Percentiles rank a stretch among this genome's conserved stretches.
Evolutionary conservation across 1,140 invertebrate species (phyloP).

Genomic region (Diorhabda carinulata): DNA sequence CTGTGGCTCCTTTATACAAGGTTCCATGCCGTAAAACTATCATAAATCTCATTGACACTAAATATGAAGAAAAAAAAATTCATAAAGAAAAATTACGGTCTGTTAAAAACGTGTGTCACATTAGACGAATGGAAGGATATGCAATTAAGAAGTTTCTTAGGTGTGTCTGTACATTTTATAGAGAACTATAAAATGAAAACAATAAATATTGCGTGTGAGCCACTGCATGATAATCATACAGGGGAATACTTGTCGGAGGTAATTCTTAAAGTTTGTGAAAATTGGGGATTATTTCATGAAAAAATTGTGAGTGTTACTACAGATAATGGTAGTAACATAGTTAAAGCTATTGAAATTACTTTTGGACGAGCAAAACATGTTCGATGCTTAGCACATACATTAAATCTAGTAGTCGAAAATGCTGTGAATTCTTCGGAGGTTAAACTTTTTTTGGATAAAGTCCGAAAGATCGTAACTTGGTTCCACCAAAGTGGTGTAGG

Average conservation of each 20-base stretch:
- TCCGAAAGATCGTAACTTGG: constrained; percentile 45
- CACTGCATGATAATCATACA: constrained; percentile 6
- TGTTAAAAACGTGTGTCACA: too few relatives aligned
- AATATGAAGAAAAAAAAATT: too few relatives aligned
- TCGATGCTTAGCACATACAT: constrained; percentile 41
- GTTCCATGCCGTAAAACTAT: too few relatives aligned
- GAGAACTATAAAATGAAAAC: constrained; percentile 4
- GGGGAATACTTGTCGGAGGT: neutral
- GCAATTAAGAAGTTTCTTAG: constrained; percentile 8
- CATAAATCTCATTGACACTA: too few relatives aligned
- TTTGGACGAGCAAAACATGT: constrained; percentile 44
- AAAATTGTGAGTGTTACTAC: constrained; percentile 44
- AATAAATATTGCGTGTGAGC: neutral
- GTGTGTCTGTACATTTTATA: constrained; percentile 13
- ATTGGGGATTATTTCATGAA: constrained; percentile 21
- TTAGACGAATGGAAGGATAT: neutral
- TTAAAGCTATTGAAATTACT: constrained; percentile 40
- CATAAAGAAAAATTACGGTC: too few relatives aligned
- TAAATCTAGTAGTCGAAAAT: constrained; percentile 35
- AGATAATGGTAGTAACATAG: constrained; percentile 45
- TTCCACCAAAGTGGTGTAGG: constrained; percentile 45
- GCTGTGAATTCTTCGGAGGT: constrained; percentile 17
- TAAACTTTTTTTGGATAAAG: constrained; percentile 34
- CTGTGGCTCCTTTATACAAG: too few relatives aligned
- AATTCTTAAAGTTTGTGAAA: neutral